phyloP scores from a whole-genome alignment of 2,113 vertebrate species.

The Gasterosteus nipponicus region DNA sequence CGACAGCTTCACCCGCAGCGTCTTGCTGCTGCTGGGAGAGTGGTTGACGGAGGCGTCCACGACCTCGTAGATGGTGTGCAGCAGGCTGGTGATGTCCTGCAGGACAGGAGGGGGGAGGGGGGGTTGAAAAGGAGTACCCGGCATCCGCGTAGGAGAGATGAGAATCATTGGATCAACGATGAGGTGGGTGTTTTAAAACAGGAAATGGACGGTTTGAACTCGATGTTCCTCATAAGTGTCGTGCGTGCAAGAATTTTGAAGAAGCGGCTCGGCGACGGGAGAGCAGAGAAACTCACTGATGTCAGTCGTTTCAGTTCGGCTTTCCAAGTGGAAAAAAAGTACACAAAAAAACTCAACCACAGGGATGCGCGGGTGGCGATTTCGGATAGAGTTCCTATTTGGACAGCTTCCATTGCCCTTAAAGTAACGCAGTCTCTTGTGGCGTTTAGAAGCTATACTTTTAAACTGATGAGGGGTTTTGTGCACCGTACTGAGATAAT shows the following conservation, averaged over 20 bases:
- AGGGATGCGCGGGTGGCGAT: neutral
- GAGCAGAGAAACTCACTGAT: slow-evolving; percentile 36
- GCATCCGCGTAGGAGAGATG: neutral
- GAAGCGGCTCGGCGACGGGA: slow-evolving; percentile 43
- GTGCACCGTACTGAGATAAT: slow-evolving; percentile 9
- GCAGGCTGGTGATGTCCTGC: slow-evolving; percentile 97
- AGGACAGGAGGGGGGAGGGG: neutral
- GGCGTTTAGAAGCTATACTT: slow-evolving; percentile 8
- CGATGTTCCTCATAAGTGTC: slow-evolving; percentile 24
- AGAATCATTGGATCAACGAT: neutral
- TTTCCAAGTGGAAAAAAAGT: slow-evolving; percentile 36
- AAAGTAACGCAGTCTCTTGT: neutral
- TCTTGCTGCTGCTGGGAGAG: slow-evolving; percentile 95
- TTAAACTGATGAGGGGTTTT: slow-evolving; percentile 6
- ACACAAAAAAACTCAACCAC: neutral
- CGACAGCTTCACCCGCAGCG: slow-evolving; percentile 93
- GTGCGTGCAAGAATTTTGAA: slow-evolving; percentile 39
- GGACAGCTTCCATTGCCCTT: neutral
- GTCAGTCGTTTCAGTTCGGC: slow-evolving; percentile 53
- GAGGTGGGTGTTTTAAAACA: neutral
- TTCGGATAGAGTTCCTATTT: slow-evolving; percentile 4
- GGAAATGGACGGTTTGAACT: slow-evolving; percentile 5
- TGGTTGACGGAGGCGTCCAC: slow-evolving; percentile 97
- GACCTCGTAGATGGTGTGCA: slow-evolving; percentile 98
- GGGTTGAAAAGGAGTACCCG: neutral